Conservation (phyloP, 30 jellyfish, hydroid and myxozoan genomes). For the Pseudorhiza aurosa region DNA sequence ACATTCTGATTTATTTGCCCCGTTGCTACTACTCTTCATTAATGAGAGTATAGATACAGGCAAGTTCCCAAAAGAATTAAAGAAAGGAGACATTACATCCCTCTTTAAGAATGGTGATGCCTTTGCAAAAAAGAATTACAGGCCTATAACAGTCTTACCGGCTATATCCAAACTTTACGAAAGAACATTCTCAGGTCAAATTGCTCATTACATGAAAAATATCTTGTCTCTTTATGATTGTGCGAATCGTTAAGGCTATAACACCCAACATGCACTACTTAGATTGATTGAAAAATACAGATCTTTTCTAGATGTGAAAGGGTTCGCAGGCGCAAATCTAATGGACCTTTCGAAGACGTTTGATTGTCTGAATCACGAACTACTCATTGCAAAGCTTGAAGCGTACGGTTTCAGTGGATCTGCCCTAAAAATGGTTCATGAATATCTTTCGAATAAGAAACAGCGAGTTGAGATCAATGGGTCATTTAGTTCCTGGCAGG, state of each 20-base stretch:
- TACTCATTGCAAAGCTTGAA: slow-evolving; percentile 29
- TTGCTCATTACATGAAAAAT: too few species aligned
- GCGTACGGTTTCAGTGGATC: slow-evolving; percentile 15
- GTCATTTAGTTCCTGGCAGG: background rate
- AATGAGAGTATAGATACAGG: too few species aligned
- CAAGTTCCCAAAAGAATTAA: too few species aligned
- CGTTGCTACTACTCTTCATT: too few species aligned
- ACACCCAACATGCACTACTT: background rate
- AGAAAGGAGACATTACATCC: too few species aligned
- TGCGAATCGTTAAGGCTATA: background rate
- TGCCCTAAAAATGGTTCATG: too few species aligned
- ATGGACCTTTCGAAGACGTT: slow-evolving; percentile 3
- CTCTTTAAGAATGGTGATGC: too few species aligned
- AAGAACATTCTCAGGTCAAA: too few species aligned
- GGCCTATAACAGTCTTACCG: too few species aligned
- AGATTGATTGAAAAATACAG: background rate
- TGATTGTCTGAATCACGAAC: slow-evolving; percentile 10
- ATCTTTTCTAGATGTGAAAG: background rate
- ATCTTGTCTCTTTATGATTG: background rate
- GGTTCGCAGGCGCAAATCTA: background rate
- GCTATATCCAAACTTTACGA: too few species aligned
- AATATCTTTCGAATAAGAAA: background rate
- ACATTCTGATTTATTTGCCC: too few species aligned
- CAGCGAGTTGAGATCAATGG: background rate
- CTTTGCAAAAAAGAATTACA: too few species aligned